phyloP scores from a whole-genome alignment of 1,140 invertebrate genomes.

The Pissodes strobi region DNA sequence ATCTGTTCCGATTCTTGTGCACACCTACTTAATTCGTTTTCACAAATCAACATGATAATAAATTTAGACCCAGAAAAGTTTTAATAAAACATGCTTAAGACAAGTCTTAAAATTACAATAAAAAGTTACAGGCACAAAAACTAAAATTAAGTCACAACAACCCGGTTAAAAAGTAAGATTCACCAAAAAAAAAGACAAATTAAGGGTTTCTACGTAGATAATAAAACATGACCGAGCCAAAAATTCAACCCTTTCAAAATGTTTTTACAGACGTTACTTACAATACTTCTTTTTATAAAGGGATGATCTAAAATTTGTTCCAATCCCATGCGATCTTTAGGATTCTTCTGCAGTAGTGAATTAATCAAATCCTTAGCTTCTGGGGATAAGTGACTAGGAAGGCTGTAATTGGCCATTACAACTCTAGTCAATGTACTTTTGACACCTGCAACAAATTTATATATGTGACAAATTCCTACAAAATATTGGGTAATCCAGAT shows the following conservation, averaged over 20 bases:
- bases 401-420: constrained; percentile 77
- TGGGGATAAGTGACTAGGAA: constrained; percentile 77
- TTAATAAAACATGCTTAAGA: too few species aligned
- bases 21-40: too few species aligned
- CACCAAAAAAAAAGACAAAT: constrained; percentile 1
- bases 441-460: constrained; percentile 59
- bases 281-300: constrained; percentile 65
- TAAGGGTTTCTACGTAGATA: background rate
- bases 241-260: too few species aligned
- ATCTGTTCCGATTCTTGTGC: too few species aligned
- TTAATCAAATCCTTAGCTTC: constrained; percentile 87
- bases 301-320: constrained; percentile 78
- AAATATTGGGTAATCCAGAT: background rate
- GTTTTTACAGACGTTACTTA: constrained; percentile 39
- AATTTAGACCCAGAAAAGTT: too few species aligned
- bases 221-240: background rate
- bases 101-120: too few species aligned
- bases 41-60: too few species aligned
- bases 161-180: too few species aligned
- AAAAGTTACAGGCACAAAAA: too few species aligned
- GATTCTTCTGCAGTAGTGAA: constrained; percentile 84
- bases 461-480: background rate
- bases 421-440: constrained; percentile 88
- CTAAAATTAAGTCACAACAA: too few species aligned
- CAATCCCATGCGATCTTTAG: constrained; percentile 79